These are phyloP conservation scores for Cyrtorhinus lividipennis DNA, from an alignment of 1,140 invertebrate genomes.

Conservation along the genomic window DNA sequence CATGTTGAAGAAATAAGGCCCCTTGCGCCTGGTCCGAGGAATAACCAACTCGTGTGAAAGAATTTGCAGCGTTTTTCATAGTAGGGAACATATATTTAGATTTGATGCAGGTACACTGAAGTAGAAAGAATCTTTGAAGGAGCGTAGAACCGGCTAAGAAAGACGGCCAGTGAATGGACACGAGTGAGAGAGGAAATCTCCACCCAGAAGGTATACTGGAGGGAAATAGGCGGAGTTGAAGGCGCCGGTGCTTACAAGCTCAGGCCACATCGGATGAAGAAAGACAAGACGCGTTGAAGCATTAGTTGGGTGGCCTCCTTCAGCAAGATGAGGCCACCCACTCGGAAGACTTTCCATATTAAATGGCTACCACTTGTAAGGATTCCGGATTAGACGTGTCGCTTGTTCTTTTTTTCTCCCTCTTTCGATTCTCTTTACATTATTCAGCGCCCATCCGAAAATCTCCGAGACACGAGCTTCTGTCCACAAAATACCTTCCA, in stretches of 20 bases:
- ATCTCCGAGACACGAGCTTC: neutral
- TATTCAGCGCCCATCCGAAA: neutral
- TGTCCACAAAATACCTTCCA: too few species aligned
- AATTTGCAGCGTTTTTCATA: too few species aligned
- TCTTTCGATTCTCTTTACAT: neutral
- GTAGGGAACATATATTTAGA: too few species aligned
- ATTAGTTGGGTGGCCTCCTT: neutral
- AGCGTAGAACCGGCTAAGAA: too few species aligned
- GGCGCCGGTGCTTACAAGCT: constrained; percentile 3
- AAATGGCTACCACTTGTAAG: constrained; percentile 14
- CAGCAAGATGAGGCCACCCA: neutral
- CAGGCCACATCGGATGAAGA: neutral
- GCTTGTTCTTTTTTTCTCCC: neutral
- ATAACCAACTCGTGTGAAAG: too few species aligned
- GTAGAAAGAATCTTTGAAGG: too few species aligned
- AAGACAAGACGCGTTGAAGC: neutral
- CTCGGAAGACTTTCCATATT: constrained; percentile 13
- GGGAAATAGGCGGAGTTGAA: constrained; percentile 1
- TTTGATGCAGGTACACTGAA: too few species aligned
- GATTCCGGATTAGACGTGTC: constrained; percentile 9
- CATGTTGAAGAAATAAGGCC: too few species aligned
- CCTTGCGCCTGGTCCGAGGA: too few species aligned
- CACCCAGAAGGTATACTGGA: neutral
- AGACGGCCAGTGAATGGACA: too few species aligned
- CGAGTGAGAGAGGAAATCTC: too few species aligned